Conservation (phyloP, 2,113 vertebrate genomes). For the Myocastor coypus region DNA sequence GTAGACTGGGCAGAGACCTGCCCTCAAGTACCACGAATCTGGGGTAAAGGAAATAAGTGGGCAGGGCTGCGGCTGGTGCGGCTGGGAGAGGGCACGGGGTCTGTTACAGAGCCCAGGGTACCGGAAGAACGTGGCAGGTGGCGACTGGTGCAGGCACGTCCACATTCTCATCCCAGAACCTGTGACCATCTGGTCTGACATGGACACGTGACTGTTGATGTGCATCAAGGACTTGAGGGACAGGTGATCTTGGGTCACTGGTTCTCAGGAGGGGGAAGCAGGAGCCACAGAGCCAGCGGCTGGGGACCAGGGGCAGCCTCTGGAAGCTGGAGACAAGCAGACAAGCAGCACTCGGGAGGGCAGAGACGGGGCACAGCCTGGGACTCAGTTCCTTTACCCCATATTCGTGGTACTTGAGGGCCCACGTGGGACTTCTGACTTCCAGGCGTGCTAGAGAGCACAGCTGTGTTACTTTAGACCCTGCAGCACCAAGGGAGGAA, state of each 20-base stretch:
- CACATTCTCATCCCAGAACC: accelerated
- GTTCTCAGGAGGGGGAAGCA: background rate
- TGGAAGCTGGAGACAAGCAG: too few relatives aligned
- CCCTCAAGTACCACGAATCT: accelerated
- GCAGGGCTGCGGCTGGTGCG: background rate
- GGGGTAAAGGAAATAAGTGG: too few relatives aligned
- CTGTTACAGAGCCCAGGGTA: accelerated
- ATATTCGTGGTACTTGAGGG: too few relatives aligned
- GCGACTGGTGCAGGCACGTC: accelerated
- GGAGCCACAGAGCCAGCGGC: background rate
- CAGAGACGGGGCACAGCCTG: background rate
- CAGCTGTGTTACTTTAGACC: too few relatives aligned
- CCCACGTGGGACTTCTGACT: background rate
- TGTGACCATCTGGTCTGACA: accelerated
- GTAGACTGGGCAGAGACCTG: background rate
- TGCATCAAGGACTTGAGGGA: background rate
- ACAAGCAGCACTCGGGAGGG: accelerated
- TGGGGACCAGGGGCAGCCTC: background rate
- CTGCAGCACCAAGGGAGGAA: too few relatives aligned
- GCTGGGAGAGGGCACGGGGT: background rate
- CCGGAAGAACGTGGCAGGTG: accelerated
- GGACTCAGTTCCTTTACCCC: too few relatives aligned
- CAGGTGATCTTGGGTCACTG: background rate
- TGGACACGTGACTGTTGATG: accelerated
- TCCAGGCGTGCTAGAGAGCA: background rate